A percentile compares a stretch with the other conserved stretches of the same genome.
Evolutionary conservation across 2,797 vertebrate species (phyloP).

Genomic region (Pachyuromys duprasi): DNA sequence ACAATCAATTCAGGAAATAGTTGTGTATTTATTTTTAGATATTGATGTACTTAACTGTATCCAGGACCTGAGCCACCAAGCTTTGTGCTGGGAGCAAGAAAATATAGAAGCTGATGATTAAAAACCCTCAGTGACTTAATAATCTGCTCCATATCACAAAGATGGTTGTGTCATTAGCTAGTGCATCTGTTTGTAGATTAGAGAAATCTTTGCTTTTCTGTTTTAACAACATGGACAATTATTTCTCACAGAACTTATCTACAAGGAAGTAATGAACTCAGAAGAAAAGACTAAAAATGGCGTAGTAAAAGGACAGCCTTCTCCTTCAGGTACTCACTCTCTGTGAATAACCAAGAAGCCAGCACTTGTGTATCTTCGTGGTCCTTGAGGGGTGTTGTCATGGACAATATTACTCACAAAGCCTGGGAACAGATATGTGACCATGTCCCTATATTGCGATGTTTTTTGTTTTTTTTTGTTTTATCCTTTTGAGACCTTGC

Average conservation of each 20-base stretch:
- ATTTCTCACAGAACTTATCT: conserved; percentile 95
- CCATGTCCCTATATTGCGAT: neutral
- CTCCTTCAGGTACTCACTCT: conserved; percentile 99
- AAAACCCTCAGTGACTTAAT: neutral
- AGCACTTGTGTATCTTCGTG: neutral
- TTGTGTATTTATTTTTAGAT: neutral
- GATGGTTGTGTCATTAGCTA: neutral
- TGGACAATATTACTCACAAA: neutral
- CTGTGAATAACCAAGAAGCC: conserved; percentile 82
- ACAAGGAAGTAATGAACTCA: conserved; percentile 99
- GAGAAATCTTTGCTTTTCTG: neutral
- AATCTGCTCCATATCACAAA: neutral
- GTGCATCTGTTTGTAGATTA: neutral
- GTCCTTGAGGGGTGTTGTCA: neutral
- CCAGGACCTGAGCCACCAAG: neutral
- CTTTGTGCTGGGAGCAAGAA: neutral
- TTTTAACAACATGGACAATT: conserved; percentile 38
- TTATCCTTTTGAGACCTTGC: neutral
- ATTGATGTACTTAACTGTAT: neutral
- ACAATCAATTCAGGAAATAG: conserved; percentile 1
- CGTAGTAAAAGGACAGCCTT: conserved; percentile 99
- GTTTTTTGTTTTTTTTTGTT: neutral
- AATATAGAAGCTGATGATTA: neutral
- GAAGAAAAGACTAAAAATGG: conserved; percentile 99
- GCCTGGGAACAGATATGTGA: neutral